phyloP scores from a whole-genome alignment of 2,113 vertebrate species.

The Bungarus multicinctus region DNA sequence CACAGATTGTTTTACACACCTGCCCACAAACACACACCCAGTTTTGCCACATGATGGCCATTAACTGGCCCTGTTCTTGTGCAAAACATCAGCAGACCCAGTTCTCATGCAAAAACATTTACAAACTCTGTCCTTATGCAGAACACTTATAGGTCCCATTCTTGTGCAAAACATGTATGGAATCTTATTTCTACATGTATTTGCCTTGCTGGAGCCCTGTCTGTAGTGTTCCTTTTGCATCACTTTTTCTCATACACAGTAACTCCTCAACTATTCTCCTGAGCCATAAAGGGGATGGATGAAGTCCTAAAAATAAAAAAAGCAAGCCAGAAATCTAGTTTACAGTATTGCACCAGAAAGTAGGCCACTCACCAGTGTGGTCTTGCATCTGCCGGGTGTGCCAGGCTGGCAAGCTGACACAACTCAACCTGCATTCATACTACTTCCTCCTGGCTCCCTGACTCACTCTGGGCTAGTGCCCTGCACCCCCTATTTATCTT shows the following conservation, averaged over 20 bases:
- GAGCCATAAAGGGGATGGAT: background rate
- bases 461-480: conserved; percentile 25
- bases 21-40: background rate
- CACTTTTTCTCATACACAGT: background rate
- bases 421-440: background rate
- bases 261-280: background rate
- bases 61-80: background rate
- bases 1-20: background rate
- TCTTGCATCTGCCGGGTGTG: background rate
- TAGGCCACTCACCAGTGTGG: background rate
- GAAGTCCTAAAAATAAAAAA: background rate
- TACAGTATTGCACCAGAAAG: background rate
- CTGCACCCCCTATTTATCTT: conserved; percentile 1
- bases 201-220: too few relatives aligned
- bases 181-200: background rate
- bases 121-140: background rate
- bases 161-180: too few relatives aligned
- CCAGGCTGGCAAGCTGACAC: background rate
- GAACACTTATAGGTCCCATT: too few relatives aligned
- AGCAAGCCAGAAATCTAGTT: background rate
- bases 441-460: background rate
- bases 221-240: background rate
- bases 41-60: background rate
- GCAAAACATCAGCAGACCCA: too few relatives aligned
- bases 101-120: background rate